Evolutionary conservation across 2,888 invertebrate species (phyloP), one percentile per base, ranked within the genome.

Genomic region (Baronia brevicornis): DNA sequence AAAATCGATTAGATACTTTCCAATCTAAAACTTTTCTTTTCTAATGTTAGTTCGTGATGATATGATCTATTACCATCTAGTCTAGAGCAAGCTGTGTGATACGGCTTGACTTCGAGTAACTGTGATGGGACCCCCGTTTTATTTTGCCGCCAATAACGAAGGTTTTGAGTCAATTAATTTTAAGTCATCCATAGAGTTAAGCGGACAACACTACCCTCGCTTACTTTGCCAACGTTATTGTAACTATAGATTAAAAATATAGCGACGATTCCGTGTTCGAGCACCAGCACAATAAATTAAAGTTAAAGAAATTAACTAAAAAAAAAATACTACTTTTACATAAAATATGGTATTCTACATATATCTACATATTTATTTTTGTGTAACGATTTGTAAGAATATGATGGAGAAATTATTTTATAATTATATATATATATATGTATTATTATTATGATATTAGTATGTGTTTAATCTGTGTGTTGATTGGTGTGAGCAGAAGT

Each of bases 161-260:
- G 51, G 52, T 64, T 72, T 68, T 59, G 59, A 71, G 80, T 82
- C 80, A 82, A 82, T 82, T 82, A 82, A 69, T 74, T 82, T 80
- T 75, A 80, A 79, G 82, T 80, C 80, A 82, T 78, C 68, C 63
- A 71, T 79, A 80, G 71, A 39, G 44, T 51, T 77, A 80, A 73
- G 75, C 65, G 44, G 64, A 62, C 47, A 51, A 56, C 57, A 57
- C 48, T 46, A 59, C 54, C 61, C 65, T 68, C 59, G 77, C 79
- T 75, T 78, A 54, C 59, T 74, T 73, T 67, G 77, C 77, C 64
- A 71, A 72, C 63, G 62, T 54, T 54, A n/a, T 46, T 54, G 48
- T 58, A 60, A 64, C 48, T 56, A 63, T 62, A 68, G 54, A 48
- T 51, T 48, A 60, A 60, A 68, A 63, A 62, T 54, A 46, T 43